Percentiles rank a stretch among this genome's conserved stretches.
These are phyloP conservation scores for Amazonetta brasiliensis DNA, from an alignment of 2,797 vertebrate genomes.

Conservation along the genomic window DNA sequence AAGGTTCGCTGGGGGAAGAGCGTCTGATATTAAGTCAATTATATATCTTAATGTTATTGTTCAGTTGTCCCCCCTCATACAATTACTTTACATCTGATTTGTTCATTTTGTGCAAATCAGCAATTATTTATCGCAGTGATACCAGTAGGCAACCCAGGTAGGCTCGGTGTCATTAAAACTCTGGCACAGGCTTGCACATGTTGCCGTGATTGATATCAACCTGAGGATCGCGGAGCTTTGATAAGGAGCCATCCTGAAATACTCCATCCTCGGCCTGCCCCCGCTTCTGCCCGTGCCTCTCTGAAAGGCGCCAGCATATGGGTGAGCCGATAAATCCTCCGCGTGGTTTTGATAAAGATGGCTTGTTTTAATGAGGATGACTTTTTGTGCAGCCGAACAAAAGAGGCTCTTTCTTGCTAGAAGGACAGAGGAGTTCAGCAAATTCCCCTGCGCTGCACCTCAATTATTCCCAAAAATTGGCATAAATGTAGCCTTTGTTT, in stretches of 20 bases:
- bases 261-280: neutral
- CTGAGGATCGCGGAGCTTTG: neutral
- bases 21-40: constrained; percentile 70
- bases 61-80: constrained; percentile 47
- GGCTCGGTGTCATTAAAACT: neutral
- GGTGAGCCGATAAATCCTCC: constrained; percentile 31
- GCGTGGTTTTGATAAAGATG: constrained; percentile 11
- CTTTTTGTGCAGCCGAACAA: neutral
- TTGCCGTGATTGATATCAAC: neutral
- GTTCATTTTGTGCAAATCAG: constrained; percentile 73
- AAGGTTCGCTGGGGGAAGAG: constrained; percentile 40
- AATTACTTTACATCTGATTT: constrained; percentile 62
- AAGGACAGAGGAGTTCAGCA: constrained; percentile 27
- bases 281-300: neutral
- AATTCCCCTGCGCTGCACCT: constrained; percentile 40
- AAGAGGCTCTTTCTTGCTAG: neutral
- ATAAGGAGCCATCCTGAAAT: neutral
- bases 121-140: constrained; percentile 69
- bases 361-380: neutral
- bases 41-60: constrained; percentile 64
- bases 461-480: constrained; percentile 51
- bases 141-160: constrained; percentile 25
- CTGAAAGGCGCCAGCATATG: constrained; percentile 1
- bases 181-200: neutral
- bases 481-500: constrained; percentile 26